Percentiles rank a stretch among this genome's conserved stretches.
Conservation (phyloP, 2,888 invertebrate species). For the Griposia aprilina region DNA sequence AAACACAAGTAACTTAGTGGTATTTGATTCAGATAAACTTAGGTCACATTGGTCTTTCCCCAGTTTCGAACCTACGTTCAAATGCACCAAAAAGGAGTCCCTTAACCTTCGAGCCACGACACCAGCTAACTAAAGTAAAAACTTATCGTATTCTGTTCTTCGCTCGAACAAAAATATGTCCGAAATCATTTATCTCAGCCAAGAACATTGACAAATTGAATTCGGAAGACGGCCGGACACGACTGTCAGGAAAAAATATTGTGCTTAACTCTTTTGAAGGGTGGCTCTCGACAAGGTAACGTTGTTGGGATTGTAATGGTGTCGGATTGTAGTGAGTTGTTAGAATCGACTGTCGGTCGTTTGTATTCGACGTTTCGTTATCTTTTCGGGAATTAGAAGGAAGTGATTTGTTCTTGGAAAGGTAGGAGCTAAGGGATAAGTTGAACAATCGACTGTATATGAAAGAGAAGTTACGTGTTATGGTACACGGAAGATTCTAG, state of each 20-base stretch:
- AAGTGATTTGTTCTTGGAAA: not conserved
- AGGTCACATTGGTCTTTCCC: not conserved
- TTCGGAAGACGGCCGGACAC: constrained; percentile 51
- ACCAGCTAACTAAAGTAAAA: not conserved
- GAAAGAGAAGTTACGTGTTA: not conserved
- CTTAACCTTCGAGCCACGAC: not conserved
- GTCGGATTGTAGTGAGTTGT: constrained; percentile 2
- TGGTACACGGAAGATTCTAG: not conserved
- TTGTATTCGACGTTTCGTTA: not conserved
- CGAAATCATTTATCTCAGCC: constrained; percentile 54
- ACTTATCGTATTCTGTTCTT: not conserved
- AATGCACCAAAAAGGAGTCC: not conserved
- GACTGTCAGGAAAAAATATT: constrained; percentile 44
- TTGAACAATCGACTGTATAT: too few species aligned
- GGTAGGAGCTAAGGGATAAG: not conserved
- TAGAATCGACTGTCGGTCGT: not conserved
- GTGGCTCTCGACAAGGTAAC: constrained; percentile 40
- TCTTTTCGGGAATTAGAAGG: not conserved
- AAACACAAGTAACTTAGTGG: not conserved
- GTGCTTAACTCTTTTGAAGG: constrained; percentile 35
- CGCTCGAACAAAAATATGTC: constrained; percentile 40
- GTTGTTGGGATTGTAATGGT: constrained; percentile 10
- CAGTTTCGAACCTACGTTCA: not conserved
- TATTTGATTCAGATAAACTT: too few species aligned
- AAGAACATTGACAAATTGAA: constrained; percentile 64